Conservation (phyloP, 2,888 invertebrate genomes). For the Diadegma fenestrale region DNA sequence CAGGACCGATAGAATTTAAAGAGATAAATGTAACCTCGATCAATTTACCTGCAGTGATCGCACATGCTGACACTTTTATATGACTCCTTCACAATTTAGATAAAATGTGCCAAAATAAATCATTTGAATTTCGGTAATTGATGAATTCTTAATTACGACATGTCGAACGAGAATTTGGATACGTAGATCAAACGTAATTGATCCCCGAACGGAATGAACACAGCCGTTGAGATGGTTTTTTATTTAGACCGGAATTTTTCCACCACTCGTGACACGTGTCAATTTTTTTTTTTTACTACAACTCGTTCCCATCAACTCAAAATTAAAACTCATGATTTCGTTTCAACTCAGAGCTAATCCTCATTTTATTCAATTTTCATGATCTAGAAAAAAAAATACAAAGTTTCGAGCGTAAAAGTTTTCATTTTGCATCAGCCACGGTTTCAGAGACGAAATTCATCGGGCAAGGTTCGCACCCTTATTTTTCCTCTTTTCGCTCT, state of each 20-base stretch:
- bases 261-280: not conserved
- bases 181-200: not conserved
- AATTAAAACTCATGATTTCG: not conserved
- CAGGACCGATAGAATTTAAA: not conserved
- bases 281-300: not conserved
- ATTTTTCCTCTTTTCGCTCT: slow-evolving; percentile 40
- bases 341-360: not conserved
- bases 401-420: not conserved
- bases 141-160: not conserved
- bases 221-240: slow-evolving; percentile 9
- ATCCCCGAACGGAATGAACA: not conserved
- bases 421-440: not conserved
- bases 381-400: not conserved
- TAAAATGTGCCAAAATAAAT: not conserved
- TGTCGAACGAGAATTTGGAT: slow-evolving; percentile 31
- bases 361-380: not conserved
- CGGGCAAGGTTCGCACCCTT: slow-evolving; percentile 19
- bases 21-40: not conserved
- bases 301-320: not conserved
- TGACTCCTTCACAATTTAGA: not conserved
- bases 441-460: not conserved
- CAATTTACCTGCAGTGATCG: slow-evolving; percentile 71
- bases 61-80: slow-evolving; percentile 69
- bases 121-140: slow-evolving; percentile 3
- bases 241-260: not conserved